phyloP scores from a whole-genome alignment of 1,140 invertebrate genomes.

The Pantala flavescens region DNA sequence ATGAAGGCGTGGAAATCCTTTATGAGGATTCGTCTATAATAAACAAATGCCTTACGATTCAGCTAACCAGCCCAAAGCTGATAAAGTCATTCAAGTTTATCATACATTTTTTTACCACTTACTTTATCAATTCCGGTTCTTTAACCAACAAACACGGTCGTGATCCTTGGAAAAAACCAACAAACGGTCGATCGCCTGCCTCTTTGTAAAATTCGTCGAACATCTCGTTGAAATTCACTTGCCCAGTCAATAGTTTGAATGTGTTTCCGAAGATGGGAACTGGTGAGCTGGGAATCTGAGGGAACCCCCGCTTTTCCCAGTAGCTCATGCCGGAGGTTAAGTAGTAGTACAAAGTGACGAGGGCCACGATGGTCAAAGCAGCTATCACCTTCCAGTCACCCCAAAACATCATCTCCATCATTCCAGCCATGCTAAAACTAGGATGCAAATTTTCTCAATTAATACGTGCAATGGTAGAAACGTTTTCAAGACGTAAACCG shows the following conservation, averaged over 20 bases:
- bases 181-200: conserved; percentile 30
- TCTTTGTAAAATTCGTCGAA: conserved; percentile 21
- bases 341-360: neutral
- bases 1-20: neutral
- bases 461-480: no score
- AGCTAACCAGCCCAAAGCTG: neutral
- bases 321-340: neutral
- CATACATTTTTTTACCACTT: conserved; percentile 6
- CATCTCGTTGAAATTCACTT: neutral
- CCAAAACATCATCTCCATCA: no score
- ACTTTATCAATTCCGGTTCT: conserved; percentile 40
- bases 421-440: no score
- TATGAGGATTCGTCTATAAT: neutral
- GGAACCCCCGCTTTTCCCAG: neutral
- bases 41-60: neutral
- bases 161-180: conserved; percentile 35
- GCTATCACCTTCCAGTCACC: neutral
- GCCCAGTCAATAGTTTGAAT: neutral
- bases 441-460: no score
- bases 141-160: conserved; percentile 32
- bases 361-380: neutral
- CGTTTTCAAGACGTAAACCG: no score
- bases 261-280: neutral
- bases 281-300: neutral
- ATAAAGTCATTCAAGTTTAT: neutral